Evolutionary conservation across 2,888 invertebrate species (phyloP), one percentile per base, ranked within the genome.

Genomic region (Cyclophora albipunctata): DNA sequence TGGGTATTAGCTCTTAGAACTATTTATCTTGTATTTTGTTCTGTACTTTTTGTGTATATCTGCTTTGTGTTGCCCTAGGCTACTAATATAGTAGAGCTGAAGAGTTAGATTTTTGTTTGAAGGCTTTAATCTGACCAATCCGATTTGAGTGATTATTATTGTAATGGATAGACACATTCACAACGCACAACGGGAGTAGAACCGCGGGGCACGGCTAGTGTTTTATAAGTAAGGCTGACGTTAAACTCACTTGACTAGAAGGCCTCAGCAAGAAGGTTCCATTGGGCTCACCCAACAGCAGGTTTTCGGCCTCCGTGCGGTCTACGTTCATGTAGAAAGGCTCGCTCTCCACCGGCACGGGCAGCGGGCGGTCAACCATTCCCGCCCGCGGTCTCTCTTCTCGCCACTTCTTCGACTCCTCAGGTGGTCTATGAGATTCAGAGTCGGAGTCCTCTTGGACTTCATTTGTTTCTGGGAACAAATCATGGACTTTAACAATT

Each of bases 211-310:
- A 2, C 20, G 1, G 20, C 20, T 20, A 20, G 20, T 20, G 20
- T 20, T 20, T 20, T 20, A 20, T 20, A 20, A 20, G 20, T 20
- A 20, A 20, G 20, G 20, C 20, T 1, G 20, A 20, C 2, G 20
- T 20, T 20, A 20, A 3, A 34, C 48, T 49, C 45, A 86, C 87
- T 80, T 89, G 88, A 61, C 86, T 89, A 0, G 90, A 90, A 46
- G 91, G 91, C 48, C 91, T 77, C 57, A 91, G 72, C 46, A 91
- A 81, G 60, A 91, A 91, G 1, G 90, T 90, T 5, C 91, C 91
- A 67, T 91, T 90, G n/a, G 91, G 90, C 56, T 89, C 90, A 2
- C 89, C 88, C 48, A 73, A 77, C 60, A 91, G 66, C 51, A 91
- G 60, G 50, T 83, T 81, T 68, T 90, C 91, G 0, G 90, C 91